Evolutionary conservation across 2,797 vertebrate genomes (phyloP).

Genomic region (Allobates femoralis): DNA sequence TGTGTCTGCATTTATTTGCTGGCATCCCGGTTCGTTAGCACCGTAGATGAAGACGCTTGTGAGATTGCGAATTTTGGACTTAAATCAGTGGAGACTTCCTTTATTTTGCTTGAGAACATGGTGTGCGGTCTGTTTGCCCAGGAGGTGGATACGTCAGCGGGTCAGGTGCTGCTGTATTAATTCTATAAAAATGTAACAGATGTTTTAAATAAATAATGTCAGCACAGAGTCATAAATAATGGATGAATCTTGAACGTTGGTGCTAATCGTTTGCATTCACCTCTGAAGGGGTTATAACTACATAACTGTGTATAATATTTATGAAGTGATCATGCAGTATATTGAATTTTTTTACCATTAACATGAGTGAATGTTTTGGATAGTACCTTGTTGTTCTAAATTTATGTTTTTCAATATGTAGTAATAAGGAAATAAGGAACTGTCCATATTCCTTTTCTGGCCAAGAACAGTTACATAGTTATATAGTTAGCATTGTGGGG

Average conservation of each 20-base stretch:
- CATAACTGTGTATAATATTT: slow-evolving; percentile 29
- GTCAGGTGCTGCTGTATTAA: slow-evolving; percentile 58
- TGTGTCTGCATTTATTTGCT: slow-evolving; percentile 45
- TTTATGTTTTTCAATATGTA: background rate
- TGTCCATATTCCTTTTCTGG: background rate
- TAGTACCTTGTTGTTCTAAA: background rate
- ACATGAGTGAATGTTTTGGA: background rate
- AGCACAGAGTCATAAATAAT: slow-evolving; percentile 57
- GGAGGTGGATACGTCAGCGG: slow-evolving; percentile 49
- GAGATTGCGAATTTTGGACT: slow-evolving; percentile 35
- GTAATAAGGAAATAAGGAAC: background rate
- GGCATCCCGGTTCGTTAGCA: slow-evolving; percentile 8
- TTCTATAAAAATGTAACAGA: slow-evolving; percentile 58
- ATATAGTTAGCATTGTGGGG: background rate
- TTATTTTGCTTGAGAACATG: slow-evolving; percentile 55
- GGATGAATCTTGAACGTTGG: slow-evolving; percentile 54
- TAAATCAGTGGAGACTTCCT: slow-evolving; percentile 42
- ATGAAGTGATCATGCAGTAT: background rate
- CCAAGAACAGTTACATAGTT: background rate
- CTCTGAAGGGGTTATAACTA: slow-evolving; percentile 30
- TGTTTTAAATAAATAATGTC: slow-evolving; percentile 62
- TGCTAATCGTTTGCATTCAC: slow-evolving; percentile 48
- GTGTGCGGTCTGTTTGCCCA: slow-evolving; percentile 47
- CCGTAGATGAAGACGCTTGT: slow-evolving; percentile 38
- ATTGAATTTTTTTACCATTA: slow-evolving; percentile 8